Percentiles rank a stretch among this genome's conserved stretches.
phyloP scores from a whole-genome alignment of 2,113 vertebrate species.

The Heteronetta atricapilla region DNA sequence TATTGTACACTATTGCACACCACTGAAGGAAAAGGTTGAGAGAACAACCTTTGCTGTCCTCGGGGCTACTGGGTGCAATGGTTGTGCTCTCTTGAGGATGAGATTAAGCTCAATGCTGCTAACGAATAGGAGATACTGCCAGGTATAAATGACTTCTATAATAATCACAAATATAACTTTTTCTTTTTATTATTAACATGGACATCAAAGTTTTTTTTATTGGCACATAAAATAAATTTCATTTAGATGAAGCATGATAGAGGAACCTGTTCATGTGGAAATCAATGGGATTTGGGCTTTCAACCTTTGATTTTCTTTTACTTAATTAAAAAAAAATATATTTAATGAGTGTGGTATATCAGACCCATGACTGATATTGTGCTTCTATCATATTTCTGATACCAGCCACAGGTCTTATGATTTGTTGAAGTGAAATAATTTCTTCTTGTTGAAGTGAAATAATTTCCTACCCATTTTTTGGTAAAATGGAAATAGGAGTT shows the following conservation, averaged over 20 bases:
- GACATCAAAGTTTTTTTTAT: not conserved
- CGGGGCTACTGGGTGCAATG: not conserved
- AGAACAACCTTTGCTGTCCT: not conserved
- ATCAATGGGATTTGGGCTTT: not conserved
- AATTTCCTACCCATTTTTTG: not conserved
- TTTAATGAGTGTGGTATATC: not conserved
- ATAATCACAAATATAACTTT: no score
- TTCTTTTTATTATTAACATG: not conserved
- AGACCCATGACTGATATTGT: not conserved
- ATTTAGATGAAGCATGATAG: not conserved
- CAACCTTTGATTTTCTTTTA: not conserved
- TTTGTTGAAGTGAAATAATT: not conserved
- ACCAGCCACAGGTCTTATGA: not conserved
- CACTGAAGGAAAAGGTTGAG: not conserved
- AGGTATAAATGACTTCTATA: not conserved
- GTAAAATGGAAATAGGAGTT: not conserved
- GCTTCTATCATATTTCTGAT: not conserved
- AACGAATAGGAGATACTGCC: not conserved
- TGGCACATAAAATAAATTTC: not conserved
- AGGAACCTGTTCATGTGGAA: not conserved
- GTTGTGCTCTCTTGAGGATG: not conserved
- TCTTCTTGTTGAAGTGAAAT: not conserved
- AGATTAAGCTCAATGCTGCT: not conserved
- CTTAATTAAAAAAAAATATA: not conserved
- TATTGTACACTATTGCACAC: rapidly evolving